Evolutionary conservation across 2,888 invertebrate genomes (phyloP).

Genomic region (Limnephilus marmoratus): DNA sequence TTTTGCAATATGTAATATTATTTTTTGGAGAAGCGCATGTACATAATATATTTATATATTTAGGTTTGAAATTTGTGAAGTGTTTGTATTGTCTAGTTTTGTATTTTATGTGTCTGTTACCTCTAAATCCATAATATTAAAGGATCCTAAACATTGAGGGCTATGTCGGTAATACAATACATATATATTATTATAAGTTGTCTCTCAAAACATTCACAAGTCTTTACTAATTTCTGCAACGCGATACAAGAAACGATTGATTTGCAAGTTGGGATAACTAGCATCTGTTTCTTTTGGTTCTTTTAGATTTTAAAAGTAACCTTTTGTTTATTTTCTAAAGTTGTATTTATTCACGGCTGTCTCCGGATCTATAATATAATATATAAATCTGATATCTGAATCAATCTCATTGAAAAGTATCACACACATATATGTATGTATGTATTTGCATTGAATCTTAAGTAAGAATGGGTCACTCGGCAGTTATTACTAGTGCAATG

Average conservation of each 20-base stretch:
- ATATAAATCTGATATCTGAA: not conserved
- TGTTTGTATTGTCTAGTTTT: slow-evolving; percentile 42
- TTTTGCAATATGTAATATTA: not conserved
- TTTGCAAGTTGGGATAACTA: not conserved
- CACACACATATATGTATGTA: too few relatives aligned
- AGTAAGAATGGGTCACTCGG: not conserved
- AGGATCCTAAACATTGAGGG: not conserved
- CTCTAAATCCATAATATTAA: slow-evolving; percentile 13
- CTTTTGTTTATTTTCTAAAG: too few relatives aligned
- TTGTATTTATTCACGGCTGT: too few relatives aligned
- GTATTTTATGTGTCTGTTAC: slow-evolving; percentile 28
- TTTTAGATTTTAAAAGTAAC: not conserved
- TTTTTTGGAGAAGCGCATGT: not conserved
- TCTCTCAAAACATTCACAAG: not conserved
- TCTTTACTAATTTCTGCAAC: not conserved
- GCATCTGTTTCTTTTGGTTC: not conserved
- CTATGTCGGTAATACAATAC: not conserved
- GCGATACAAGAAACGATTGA: not conserved
- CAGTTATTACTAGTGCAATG: not conserved
- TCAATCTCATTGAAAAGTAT: not conserved
- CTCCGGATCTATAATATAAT: too few relatives aligned
- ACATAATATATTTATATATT: not conserved
- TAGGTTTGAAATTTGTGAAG: slow-evolving; percentile 41
- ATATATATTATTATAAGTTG: not conserved
- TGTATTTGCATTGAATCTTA: not conserved